Evolutionary conservation across 2,113 vertebrate species (phyloP).

Genomic region (Agelaius tricolor): DNA sequence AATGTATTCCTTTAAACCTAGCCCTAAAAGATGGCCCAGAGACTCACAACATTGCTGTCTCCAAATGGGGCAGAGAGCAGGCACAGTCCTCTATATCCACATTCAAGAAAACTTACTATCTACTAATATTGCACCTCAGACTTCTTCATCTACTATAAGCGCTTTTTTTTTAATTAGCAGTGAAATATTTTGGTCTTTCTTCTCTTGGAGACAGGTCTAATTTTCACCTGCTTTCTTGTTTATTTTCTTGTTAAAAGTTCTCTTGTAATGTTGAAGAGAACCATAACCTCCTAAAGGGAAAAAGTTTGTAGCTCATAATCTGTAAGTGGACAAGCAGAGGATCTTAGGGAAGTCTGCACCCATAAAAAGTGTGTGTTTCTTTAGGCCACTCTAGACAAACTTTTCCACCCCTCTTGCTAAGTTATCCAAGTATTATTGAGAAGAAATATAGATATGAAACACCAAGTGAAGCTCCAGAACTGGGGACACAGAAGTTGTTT

Average conservation of each 20-base stretch:
- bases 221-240: conserved; percentile 1
- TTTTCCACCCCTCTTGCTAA: background rate
- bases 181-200: background rate
- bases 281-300: conserved; percentile 21
- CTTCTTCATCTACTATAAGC: background rate
- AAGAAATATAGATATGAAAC: background rate
- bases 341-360: background rate
- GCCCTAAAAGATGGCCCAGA: background rate
- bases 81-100: background rate
- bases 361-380: background rate
- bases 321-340: background rate
- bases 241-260: background rate
- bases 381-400: background rate
- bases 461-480: background rate
- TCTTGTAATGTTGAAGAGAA: background rate
- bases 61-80: background rate
- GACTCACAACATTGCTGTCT: background rate
- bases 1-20: background rate
- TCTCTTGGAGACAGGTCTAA: conserved; percentile 31
- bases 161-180: background rate
- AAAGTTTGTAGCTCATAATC: background rate
- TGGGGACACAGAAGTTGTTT: background rate
- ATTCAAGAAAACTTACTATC: background rate
- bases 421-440: background rate
- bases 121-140: background rate